Evolutionary conservation across 2,113 vertebrate species (phyloP).

Genomic region (Muscicapa adusta): DNA sequence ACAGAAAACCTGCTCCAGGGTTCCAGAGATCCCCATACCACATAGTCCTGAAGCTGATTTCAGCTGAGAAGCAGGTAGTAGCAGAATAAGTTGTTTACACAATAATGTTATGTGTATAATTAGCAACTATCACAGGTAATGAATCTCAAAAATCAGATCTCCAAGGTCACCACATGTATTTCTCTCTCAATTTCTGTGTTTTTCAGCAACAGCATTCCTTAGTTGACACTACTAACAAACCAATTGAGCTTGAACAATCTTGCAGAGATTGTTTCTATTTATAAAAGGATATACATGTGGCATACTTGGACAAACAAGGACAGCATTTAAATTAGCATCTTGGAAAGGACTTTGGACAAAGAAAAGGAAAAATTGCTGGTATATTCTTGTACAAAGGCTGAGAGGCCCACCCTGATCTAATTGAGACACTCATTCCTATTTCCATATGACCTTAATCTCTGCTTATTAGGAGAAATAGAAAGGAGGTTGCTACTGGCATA

Average conservation of each 20-base stretch:
- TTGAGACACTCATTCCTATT: background rate
- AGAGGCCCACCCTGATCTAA: background rate
- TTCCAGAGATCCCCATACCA: background rate
- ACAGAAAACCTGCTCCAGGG: background rate
- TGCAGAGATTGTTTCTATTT: background rate
- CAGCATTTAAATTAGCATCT: background rate
- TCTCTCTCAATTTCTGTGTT: background rate
- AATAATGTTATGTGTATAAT: background rate
- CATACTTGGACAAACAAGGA: background rate
- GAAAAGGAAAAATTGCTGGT: background rate
- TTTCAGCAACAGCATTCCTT: background rate
- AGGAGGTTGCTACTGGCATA: background rate
- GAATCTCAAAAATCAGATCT: background rate
- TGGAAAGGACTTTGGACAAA: background rate
- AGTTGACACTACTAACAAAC: background rate
- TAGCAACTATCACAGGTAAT: background rate
- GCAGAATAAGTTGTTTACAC: background rate
- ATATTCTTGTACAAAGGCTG: background rate
- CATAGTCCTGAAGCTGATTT: background rate
- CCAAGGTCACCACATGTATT: background rate
- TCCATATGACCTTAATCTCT: conserved; percentile 1
- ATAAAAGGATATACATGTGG: background rate
- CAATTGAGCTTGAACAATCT: background rate
- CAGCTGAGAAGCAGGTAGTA: background rate
- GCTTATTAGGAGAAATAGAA: background rate